Base-by-base conservation (phyloP, 1,140 invertebrate genomes). In the Cepaea nemoralis region DNA sequence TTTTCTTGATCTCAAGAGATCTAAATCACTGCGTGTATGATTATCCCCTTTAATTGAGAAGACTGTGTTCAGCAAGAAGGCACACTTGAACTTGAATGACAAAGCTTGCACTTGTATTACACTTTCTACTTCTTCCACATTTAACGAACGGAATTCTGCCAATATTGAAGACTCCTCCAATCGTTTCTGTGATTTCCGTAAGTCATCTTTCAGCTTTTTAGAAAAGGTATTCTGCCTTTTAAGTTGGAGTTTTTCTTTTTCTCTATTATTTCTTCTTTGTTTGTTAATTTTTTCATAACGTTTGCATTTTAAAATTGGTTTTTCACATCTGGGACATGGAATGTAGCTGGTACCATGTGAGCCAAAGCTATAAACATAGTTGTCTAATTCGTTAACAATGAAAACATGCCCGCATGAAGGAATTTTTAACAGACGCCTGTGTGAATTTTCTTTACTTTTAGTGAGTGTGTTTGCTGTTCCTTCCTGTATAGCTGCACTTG, bases 321-420 rank as follows among this genome's bases (percentile, higher is more conserved):
- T 8, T n/a, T 73, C 10, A n/a, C 70, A 73, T 3, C 1, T n/a
- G 10, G 70, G 70, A 42, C 70, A 73, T 16, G 16, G 39, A 40
- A 73, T 39, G 39, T 73, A 73, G 12, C 40, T 39, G 22, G 37
- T 19, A 27, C 70, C 70, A 27, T 39, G 22, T 19, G 37, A 19
- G 70, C 45, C 70, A 73, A 73, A 73, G 16, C 22, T 42, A 40
- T 5, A 2, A 19, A 73, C 70, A 42, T 73, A 73, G 1, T 42
- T 45, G 39, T 73, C 70, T 27, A 73, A 40, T 8, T 73, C 70
- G 27, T 73, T 40, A 39, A 73, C 35, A 27, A n/a, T 19, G 40
- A 73, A 73, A n/a, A 73, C 45, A 42, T 73, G 70, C 22, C n/a
- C 27, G 39, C 70, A 73, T 39, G 35, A 12, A 73, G 40, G 70